Percentiles rank a stretch among this genome's conserved stretches.
phyloP scores from a whole-genome alignment of 2,113 vertebrate genomes.

The Semnornis frantzii region DNA sequence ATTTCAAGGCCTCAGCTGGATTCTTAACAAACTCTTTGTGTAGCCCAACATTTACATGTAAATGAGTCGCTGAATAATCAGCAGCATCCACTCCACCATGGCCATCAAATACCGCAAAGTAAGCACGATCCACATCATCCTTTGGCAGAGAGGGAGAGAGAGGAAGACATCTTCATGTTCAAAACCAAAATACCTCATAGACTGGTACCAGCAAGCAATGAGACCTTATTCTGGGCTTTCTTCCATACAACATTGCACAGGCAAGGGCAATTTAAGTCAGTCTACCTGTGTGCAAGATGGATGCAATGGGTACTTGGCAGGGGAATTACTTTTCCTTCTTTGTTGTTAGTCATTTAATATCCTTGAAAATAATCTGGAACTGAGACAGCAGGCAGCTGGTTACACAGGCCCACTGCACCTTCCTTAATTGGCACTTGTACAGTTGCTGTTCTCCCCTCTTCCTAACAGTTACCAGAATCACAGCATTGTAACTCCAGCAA shows the following conservation, averaged over 20 bases:
- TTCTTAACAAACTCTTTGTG: constrained; percentile 78
- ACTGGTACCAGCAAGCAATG: background rate
- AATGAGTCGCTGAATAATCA: constrained; percentile 83
- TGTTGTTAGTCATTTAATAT: background rate
- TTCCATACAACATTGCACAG: background rate
- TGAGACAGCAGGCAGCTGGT: background rate
- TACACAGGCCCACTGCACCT: background rate
- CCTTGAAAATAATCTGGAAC: background rate
- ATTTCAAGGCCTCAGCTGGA: constrained; percentile 79
- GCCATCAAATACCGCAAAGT: constrained; percentile 93
- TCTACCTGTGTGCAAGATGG: background rate
- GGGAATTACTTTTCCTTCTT: background rate
- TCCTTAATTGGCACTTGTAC: background rate
- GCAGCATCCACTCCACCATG: constrained; percentile 93
- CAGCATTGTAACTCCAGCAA: background rate
- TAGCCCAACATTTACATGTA: constrained; percentile 82
- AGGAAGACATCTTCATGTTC: background rate
- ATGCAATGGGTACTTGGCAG: background rate
- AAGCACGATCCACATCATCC: constrained; percentile 83
- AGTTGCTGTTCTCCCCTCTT: background rate
- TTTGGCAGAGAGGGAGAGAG: constrained; percentile 12
- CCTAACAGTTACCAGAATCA: background rate
- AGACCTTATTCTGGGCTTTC: background rate
- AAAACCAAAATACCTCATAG: background rate
- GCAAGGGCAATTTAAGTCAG: background rate